Evolutionary conservation across 1,140 invertebrate species (phyloP).

Genomic region (Ostrea denselamellosa): DNA sequence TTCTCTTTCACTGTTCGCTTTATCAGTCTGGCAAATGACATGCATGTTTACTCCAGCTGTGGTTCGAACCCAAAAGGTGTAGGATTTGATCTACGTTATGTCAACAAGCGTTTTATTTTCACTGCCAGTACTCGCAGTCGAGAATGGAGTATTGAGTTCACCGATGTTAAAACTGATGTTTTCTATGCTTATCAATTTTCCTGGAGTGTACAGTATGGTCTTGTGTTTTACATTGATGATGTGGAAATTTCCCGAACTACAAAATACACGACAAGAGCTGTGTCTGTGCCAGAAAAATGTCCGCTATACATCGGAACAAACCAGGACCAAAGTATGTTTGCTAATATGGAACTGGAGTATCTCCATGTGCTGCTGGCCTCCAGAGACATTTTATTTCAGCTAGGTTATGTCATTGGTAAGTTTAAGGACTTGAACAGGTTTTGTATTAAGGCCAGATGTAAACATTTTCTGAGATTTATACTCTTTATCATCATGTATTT

Average conservation of each 20-base stretch:
- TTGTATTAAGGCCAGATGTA: no score
- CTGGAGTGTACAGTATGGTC: constrained; percentile 64
- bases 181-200: constrained; percentile 63
- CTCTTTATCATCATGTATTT: not conserved
- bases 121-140: constrained; percentile 61
- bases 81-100: constrained; percentile 63
- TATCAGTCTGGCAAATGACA: constrained; percentile 55
- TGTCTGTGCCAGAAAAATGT: constrained; percentile 45
- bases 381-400: constrained; percentile 40
- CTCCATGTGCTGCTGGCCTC: constrained; percentile 50
- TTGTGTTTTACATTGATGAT: constrained; percentile 45
- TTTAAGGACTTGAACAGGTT: no score
- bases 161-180: constrained; percentile 40
- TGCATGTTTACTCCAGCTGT: constrained; percentile 63
- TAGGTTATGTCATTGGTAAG: constrained; percentile 51
- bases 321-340: constrained; percentile 6
- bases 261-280: constrained; percentile 42
- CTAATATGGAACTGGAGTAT: constrained; percentile 51
- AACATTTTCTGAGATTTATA: not conserved
- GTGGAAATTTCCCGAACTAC: constrained; percentile 13
- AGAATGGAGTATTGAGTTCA: constrained; percentile 63
- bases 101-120: constrained; percentile 55
- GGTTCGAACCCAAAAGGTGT: constrained; percentile 52
- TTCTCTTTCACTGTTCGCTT: constrained; percentile 61
- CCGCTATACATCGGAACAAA: constrained; percentile 45